phyloP scores from a whole-genome alignment of 2,113 vertebrate genomes.

The Aldabrachelys gigantea region DNA sequence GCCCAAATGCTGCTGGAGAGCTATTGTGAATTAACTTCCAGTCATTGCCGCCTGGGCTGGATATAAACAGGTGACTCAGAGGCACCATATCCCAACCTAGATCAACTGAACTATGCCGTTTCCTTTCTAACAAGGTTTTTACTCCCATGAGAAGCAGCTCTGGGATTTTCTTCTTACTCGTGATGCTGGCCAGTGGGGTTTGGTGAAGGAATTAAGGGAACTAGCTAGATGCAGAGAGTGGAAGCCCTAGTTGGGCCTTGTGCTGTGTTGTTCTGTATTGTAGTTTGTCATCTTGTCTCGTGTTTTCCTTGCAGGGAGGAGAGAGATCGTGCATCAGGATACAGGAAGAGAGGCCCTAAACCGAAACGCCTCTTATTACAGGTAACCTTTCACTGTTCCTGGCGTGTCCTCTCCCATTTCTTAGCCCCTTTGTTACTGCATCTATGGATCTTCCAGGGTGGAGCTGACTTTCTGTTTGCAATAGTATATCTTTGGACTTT shows the following conservation, averaged over 20 bases:
- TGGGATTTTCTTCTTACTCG: constrained; percentile 1
- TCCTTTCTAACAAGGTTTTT: constrained; percentile 17
- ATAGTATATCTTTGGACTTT: neutral
- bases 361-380: constrained; percentile 93
- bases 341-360: constrained; percentile 95
- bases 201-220: constrained; percentile 9
- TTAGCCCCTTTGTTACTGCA: neutral
- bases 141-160: constrained; percentile 10
- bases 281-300: constrained; percentile 41
- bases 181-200: neutral
- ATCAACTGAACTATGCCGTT: constrained; percentile 18
- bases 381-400: constrained; percentile 79
- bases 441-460: neutral
- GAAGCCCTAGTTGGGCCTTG: neutral
- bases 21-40: neutral
- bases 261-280: constrained; percentile 16
- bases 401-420: neutral
- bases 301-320: constrained; percentile 87
- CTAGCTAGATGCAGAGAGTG: neutral
- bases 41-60: constrained; percentile 13
- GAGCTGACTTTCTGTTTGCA: neutral
- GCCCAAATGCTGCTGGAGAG: neutral
- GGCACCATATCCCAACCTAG: constrained; percentile 15
- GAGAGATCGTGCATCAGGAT: constrained; percentile 92
- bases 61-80: neutral